phyloP scores from a whole-genome alignment of 2,797 vertebrate genomes.

The Lacerta viridis region DNA sequence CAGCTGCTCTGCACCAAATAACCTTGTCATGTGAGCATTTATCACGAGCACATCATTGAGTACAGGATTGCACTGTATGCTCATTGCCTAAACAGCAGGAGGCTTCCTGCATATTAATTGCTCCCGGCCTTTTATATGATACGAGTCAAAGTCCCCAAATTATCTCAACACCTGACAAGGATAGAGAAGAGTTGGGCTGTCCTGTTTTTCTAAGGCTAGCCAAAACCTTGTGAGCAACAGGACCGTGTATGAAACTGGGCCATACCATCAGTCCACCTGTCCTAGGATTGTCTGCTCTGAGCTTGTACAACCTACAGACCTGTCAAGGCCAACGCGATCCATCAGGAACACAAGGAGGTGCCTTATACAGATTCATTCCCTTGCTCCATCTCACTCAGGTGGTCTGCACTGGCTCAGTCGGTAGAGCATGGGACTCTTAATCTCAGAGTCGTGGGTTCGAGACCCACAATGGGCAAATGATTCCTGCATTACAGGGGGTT shows the following conservation, averaged over 20 bases:
- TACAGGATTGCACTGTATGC: conserved; percentile 73
- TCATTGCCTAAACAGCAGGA: conserved; percentile 81
- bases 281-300: neutral
- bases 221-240: conserved; percentile 63
- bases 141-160: conserved; percentile 79
- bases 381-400: neutral
- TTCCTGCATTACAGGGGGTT: too few relatives aligned
- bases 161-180: conserved; percentile 65
- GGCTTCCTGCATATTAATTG: conserved; percentile 84
- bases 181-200: neutral
- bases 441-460: too few relatives aligned
- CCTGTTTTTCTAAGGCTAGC: conserved; percentile 1
- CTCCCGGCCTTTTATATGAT: conserved; percentile 78
- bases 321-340: neutral
- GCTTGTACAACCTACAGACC: neutral
- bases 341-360: neutral
- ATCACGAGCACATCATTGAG: conserved; percentile 83
- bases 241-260: neutral
- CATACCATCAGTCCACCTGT: neutral
- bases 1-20: conserved; percentile 84
- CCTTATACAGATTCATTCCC: neutral
- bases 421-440: too few relatives aligned
- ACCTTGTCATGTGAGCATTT: conserved; percentile 86
- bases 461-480: too few relatives aligned
- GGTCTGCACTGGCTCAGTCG: too few relatives aligned